Percentiles rank a stretch among this genome's conserved stretches.
Conservation (phyloP, 2,888 invertebrate species). For the Andrena bicolor region DNA sequence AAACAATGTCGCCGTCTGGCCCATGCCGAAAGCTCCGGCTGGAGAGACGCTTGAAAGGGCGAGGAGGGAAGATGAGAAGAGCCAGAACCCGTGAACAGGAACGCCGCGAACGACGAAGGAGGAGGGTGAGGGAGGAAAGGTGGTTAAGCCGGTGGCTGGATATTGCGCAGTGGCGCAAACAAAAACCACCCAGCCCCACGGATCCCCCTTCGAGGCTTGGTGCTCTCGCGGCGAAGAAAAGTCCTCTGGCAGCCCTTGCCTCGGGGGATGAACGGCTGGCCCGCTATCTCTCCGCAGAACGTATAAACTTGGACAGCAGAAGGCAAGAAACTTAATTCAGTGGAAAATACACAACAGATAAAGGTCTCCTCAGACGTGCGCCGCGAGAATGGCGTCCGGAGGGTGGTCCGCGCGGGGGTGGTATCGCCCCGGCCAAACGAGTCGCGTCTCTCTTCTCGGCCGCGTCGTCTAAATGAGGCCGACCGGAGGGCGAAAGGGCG, state of each 20-base stretch:
- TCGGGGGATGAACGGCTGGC: conserved; percentile 62
- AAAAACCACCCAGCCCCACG: conserved; percentile 74
- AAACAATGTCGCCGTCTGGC: conserved; percentile 60
- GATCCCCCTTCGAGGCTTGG: conserved; percentile 45
- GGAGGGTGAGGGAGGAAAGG: conserved; percentile 12
- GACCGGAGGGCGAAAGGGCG: conserved; percentile 36
- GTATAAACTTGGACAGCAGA: conserved; percentile 78
- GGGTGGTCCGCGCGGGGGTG: not conserved
- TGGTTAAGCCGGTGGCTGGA: conserved; percentile 71
- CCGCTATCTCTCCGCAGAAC: conserved; percentile 78
- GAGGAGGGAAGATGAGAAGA: conserved; percentile 30
- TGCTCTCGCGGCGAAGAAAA: conserved; percentile 46
- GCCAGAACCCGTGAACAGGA: conserved; percentile 28
- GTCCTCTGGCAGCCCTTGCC: conserved; percentile 53
- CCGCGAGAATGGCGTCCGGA: conserved; percentile 29
- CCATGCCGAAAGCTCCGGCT: conserved; percentile 46
- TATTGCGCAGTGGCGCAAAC: conserved; percentile 78
- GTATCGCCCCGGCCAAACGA: conserved; percentile 20
- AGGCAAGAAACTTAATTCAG: conserved; percentile 81
- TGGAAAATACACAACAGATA: conserved; percentile 80
- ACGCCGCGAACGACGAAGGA: conserved; percentile 12
- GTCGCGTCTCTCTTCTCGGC: conserved; percentile 11
- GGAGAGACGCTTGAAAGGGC: conserved; percentile 19
- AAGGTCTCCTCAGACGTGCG: conserved; percentile 70
- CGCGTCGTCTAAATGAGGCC: conserved; percentile 56